Conservation (phyloP, 1,140 invertebrate genomes). For the Drosophila saltans region DNA sequence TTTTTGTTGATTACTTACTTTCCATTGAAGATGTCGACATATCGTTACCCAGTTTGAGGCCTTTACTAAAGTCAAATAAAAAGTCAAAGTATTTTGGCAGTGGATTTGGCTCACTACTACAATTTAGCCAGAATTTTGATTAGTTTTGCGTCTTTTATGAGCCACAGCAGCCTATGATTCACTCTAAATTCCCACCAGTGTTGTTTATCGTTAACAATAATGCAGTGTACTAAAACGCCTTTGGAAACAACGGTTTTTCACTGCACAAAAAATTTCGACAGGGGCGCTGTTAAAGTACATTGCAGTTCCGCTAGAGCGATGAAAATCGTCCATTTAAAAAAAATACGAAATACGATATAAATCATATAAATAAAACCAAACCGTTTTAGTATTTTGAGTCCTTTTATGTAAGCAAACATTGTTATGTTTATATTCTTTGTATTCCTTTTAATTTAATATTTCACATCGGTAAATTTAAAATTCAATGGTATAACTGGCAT, state of each 20-base stretch:
- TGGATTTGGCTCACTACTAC: constrained; percentile 6
- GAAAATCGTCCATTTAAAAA: no score
- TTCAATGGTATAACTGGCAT: constrained; percentile 55
- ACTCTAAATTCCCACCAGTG: constrained; percentile 15
- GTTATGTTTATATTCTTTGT: no score
- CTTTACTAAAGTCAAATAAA: constrained; percentile 74
- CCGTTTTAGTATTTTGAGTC: no score
- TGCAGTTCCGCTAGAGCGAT: background rate
- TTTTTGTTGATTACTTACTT: constrained; percentile 85
- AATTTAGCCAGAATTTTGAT: constrained; percentile 16
- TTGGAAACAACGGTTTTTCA: background rate
- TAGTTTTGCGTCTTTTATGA: constrained; percentile 45
- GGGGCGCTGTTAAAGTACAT: background rate
- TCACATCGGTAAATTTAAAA: constrained; percentile 68
- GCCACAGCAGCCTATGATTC: constrained; percentile 35
- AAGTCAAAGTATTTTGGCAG: constrained; percentile 21
- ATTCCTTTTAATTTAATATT: constrained; percentile 26
- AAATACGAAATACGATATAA: no score
- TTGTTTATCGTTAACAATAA: background rate
- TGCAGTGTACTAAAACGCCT: background rate
- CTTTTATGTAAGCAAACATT: no score
- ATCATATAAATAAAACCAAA: no score
- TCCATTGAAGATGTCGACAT: constrained; percentile 94
- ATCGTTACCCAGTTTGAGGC: constrained; percentile 90
- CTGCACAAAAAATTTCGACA: background rate